Evolutionary conservation across 1,140 invertebrate species (phyloP).

Genomic region (Cylas formicarius): DNA sequence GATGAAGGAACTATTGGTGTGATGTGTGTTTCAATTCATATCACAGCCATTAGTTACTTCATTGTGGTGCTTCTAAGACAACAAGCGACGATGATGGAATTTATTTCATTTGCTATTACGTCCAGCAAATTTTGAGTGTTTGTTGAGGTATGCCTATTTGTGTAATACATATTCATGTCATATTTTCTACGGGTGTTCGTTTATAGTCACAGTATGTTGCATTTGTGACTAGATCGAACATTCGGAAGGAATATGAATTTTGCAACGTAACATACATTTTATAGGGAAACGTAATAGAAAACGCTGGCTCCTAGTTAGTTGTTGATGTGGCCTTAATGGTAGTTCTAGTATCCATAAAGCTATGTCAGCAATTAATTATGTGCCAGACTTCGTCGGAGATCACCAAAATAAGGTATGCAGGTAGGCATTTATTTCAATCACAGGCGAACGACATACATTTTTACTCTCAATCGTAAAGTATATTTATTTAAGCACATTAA

Average conservation of each 20-base stretch:
- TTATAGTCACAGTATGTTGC: slow-evolving; percentile 34
- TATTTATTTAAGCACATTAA: no score
- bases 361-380: slow-evolving; percentile 41
- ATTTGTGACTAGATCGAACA: slow-evolving; percentile 43
- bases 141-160: slow-evolving; percentile 1
- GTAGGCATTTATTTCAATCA: no score
- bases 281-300: not conserved
- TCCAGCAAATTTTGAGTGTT: not conserved
- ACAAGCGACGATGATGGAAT: no score
- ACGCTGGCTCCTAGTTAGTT: slow-evolving; percentile 30
- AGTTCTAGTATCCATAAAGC: slow-evolving; percentile 34
- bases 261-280: not conserved
- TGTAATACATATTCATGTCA: slow-evolving; percentile 13
- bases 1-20: slow-evolving; percentile 40
- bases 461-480: no score
- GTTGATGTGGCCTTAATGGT: slow-evolving; percentile 39
- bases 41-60: slow-evolving; percentile 43
- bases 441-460: no score
- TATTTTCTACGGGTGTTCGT: slow-evolving; percentile 37
- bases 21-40: slow-evolving; percentile 37
- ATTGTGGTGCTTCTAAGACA: no score
- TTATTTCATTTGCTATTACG: not conserved
- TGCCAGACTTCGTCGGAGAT: slow-evolving; percentile 10
- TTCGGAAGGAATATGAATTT: slow-evolving; percentile 29
- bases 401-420: no score